phyloP scores from a whole-genome alignment of 2,888 invertebrate genomes.

The Lysandra bellargus region DNA sequence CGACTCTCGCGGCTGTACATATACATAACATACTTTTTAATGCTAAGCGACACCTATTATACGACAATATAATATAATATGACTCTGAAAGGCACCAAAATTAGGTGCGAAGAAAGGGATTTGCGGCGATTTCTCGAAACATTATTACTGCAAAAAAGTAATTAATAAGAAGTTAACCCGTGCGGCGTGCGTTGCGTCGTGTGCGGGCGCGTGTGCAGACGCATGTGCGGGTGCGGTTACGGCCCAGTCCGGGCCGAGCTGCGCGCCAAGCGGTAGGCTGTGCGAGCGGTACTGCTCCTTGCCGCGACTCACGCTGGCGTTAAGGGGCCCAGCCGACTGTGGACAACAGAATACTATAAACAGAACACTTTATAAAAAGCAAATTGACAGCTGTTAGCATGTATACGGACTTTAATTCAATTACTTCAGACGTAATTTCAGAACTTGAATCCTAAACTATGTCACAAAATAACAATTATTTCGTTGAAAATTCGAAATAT shows the following conservation, averaged over 20 bases:
- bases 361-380: not conserved
- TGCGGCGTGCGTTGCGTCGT: constrained; percentile 68
- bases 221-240: constrained; percentile 52
- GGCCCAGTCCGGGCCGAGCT: constrained; percentile 72
- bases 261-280: constrained; percentile 81
- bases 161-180: constrained; percentile 35
- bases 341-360: not conserved
- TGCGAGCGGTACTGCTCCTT: constrained; percentile 82
- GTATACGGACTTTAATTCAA: too few relatives aligned
- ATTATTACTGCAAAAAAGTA: not conserved
- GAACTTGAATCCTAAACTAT: too few relatives aligned
- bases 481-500: not conserved
- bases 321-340: constrained; percentile 42
- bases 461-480: too few relatives aligned
- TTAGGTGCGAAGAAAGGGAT: too few relatives aligned
- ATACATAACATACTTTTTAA: not conserved
- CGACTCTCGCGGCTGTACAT: constrained; percentile 59
- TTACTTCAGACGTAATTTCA: too few relatives aligned
- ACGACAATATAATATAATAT: too few relatives aligned
- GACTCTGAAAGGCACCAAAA: not conserved
- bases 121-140: too few relatives aligned
- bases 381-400: too few relatives aligned
- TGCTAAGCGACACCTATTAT: too few relatives aligned
- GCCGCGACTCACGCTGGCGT: constrained; percentile 40
- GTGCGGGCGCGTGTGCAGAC: constrained; percentile 44